Evolutionary conservation across 2,113 vertebrate genomes (phyloP), one percentile per base, ranked within the genome.

Genomic region (Coturnix japonica): DNA sequence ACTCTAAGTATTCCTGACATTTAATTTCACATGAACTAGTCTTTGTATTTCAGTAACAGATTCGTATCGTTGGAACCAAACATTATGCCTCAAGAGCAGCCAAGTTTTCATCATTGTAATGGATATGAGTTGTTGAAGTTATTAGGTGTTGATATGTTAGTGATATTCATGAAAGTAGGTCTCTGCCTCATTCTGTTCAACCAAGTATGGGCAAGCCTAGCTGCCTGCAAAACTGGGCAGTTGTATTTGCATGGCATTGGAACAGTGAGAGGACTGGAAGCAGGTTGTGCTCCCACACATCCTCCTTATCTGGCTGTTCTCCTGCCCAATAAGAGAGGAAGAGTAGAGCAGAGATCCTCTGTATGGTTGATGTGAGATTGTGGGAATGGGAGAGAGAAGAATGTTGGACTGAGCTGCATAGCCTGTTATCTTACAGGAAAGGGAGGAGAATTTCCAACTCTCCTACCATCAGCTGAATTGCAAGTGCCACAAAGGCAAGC

Each of bases 31-130:
- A 5, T 56, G 28, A 26, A 33, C 28, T 74, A 22, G 7, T 83
- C 53, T 81, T 91, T 46, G 16, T 83, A 39, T 93, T 92, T 83
- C 26, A 44, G 57, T 60, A 20, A n/a, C 65, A 65, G 53, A 18
- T 74, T 87, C 13, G 9, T 53, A n/a, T 47, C 4, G 39, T 71
- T 51, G 76, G 64, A 90, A 37, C 7, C 18, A 67, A 88, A 69
- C 8, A 9, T 64, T 77, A 26, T 15, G 39, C 60, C n/a, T 85
- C 18, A 71, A 82, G 56, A 61, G 41, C 78, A 81, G 43, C 47
- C 39, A 30, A 30, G 25, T 64, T 74, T 86, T 88, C 37, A 12
- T 41, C 1, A 0, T 28, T 57, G 19, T 33, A 51, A 35, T 17
- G 25, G 33, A 7, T 43, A 31, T 18, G 69, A 69, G 37, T 63